Evolutionary conservation across 2,797 vertebrate species (phyloP).

Genomic region (Fundulus diaphanus): DNA sequence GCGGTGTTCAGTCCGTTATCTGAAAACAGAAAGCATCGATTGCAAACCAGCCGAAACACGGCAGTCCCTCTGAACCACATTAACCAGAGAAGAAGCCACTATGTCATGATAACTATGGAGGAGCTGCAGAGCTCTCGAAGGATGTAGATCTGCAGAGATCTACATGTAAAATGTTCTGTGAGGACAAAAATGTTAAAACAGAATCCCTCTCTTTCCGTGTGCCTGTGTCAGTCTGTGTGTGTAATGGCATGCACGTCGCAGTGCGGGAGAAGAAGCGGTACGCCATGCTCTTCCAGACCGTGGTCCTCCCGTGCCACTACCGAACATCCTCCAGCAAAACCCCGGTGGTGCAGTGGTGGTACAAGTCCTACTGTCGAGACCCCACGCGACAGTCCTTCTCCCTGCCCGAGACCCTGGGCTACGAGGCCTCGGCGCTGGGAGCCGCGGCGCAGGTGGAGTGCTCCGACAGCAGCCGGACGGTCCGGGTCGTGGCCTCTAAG

Average conservation of each 20-base stretch:
- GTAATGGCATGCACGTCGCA: slow-evolving; percentile 86
- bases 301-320: slow-evolving; percentile 92
- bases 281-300: slow-evolving; percentile 95
- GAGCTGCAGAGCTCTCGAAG: neutral
- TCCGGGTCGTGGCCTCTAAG: slow-evolving; percentile 91
- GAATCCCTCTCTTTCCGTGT: slow-evolving; percentile 3
- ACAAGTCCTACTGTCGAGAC: slow-evolving; percentile 97
- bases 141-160: too few species aligned
- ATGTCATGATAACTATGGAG: neutral
- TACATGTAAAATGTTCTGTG: too few species aligned
- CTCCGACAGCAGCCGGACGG: slow-evolving; percentile 91
- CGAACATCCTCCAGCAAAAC: slow-evolving; percentile 88
- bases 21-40: neutral
- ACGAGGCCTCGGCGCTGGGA: slow-evolving; percentile 84
- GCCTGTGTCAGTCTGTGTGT: slow-evolving; percentile 63
- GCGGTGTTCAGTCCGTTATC: neutral
- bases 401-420: slow-evolving; percentile 70
- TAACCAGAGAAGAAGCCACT: neutral
- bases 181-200: neutral
- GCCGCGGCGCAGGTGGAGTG: slow-evolving; percentile 87
- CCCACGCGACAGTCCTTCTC: slow-evolving; percentile 90
- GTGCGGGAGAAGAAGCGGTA: slow-evolving; percentile 89
- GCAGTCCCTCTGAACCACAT: too few species aligned
- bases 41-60: neutral
- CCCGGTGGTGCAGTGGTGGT: slow-evolving; percentile 96